phyloP scores from a whole-genome alignment of 2,113 vertebrate genomes.

The Percopsis transmontana region DNA sequence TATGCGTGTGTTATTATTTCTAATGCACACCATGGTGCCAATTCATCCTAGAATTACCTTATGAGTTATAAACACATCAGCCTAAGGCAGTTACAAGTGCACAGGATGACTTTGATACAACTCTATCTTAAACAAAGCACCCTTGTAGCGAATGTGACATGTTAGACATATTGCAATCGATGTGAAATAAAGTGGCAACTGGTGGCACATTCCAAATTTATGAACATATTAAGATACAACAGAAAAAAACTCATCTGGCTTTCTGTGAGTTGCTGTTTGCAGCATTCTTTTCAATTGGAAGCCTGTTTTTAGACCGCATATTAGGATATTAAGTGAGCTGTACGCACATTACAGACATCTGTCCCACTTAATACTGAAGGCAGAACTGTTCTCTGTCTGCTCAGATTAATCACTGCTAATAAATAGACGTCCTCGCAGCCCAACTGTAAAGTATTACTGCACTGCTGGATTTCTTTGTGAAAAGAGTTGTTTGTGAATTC shows the following conservation, averaged over 20 bases:
- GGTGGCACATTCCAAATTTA: slow-evolving; percentile 54
- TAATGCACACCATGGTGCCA: slow-evolving; percentile 24
- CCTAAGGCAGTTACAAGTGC: slow-evolving; percentile 27
- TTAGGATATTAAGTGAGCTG: slow-evolving; percentile 6
- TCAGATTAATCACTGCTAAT: not conserved
- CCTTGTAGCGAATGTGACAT: not conserved
- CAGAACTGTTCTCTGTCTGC: not conserved
- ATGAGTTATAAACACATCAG: slow-evolving; percentile 42
- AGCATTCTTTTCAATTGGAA: slow-evolving; percentile 38
- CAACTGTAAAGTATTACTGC: slow-evolving; percentile 17
- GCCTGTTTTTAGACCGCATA: slow-evolving; percentile 28
- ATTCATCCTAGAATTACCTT: slow-evolving; percentile 31
- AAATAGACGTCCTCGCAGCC: slow-evolving; percentile 1
- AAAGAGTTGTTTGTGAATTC: slow-evolving; percentile 4
- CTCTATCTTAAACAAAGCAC: slow-evolving; percentile 16
- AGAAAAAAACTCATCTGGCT: slow-evolving; percentile 47
- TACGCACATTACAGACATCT: slow-evolving; percentile 1
- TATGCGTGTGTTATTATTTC: slow-evolving; percentile 15
- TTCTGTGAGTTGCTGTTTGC: slow-evolving; percentile 46
- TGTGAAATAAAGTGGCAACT: slow-evolving; percentile 46
- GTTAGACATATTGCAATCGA: slow-evolving; percentile 37
- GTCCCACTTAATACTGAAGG: slow-evolving; percentile 8
- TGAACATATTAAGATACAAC: slow-evolving; percentile 54
- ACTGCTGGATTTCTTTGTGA: slow-evolving; percentile 1
- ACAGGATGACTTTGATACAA: slow-evolving; percentile 26